These are phyloP conservation scores for Aromia moschata DNA, from an alignment of 2,888 invertebrate genomes.

Conservation along the genomic window DNA sequence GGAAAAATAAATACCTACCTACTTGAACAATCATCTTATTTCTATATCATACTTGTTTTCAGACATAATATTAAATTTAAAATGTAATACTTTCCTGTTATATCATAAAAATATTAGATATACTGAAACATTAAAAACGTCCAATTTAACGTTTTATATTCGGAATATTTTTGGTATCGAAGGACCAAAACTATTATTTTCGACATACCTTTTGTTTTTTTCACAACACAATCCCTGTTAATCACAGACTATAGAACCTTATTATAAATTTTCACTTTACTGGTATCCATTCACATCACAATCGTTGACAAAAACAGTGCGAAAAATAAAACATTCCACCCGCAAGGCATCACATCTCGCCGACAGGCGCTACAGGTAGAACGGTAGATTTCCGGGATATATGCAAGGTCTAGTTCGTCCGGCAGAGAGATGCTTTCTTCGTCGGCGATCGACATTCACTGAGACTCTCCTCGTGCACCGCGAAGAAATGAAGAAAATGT, in stretches of 20 bases:
- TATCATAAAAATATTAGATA: too few species aligned
- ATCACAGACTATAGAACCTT: not conserved
- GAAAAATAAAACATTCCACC: not conserved
- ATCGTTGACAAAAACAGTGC: not conserved
- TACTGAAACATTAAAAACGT: too few species aligned
- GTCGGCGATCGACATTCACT: slow-evolving; percentile 17
- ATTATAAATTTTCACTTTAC: not conserved
- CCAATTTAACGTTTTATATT: too few species aligned
- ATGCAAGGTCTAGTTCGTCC: not conserved
- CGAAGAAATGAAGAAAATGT: slow-evolving; percentile 28
- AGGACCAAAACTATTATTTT: not conserved
- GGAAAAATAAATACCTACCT: too few species aligned
- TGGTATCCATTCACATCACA: slow-evolving; percentile 5
- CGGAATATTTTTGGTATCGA: too few species aligned
- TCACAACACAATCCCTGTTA: not conserved
- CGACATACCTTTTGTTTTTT: not conserved
- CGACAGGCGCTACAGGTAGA: not conserved
- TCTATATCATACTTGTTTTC: too few species aligned
- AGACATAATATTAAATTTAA: too few species aligned
- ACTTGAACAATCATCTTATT: too few species aligned
- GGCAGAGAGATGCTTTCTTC: slow-evolving; percentile 21
- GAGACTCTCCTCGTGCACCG: slow-evolving; percentile 15
- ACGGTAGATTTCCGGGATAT: slow-evolving; percentile 2
- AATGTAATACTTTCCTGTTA: too few species aligned
- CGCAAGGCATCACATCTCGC: slow-evolving; percentile 16